Conservation (phyloP, 2,797 vertebrate species). For the Intellagama lesueurii region DNA sequence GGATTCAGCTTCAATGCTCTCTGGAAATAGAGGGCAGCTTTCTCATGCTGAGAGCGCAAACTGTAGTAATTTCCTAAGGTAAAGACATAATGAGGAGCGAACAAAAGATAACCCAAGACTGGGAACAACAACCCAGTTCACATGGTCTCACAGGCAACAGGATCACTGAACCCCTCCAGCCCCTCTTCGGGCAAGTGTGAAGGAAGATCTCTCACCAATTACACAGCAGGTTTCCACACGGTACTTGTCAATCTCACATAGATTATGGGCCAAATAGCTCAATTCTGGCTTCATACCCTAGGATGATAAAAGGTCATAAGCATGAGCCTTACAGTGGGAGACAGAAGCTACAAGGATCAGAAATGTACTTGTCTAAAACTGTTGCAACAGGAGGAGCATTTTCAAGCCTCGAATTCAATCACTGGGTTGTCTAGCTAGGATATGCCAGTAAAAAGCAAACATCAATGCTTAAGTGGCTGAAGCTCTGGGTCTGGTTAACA, state of each 20-base stretch:
- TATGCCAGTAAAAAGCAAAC: background rate
- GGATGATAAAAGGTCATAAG: conserved; percentile 49
- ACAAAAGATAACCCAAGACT: conserved; percentile 11
- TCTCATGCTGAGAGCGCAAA: conserved; percentile 97
- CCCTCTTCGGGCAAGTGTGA: background rate
- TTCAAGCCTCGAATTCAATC: conserved; percentile 2
- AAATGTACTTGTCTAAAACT: background rate
- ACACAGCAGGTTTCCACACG: conserved; percentile 98
- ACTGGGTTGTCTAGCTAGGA: background rate
- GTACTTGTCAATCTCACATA: conserved; percentile 99
- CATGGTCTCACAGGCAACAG: background rate
- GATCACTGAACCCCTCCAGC: background rate
- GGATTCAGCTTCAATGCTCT: conserved; percentile 97
- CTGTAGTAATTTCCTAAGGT: conserved; percentile 96
- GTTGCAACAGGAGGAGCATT: background rate
- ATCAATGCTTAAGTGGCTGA: background rate
- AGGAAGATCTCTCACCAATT: conserved; percentile 86
- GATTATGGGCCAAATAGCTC: conserved; percentile 96
- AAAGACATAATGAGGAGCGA: conserved; percentile 45
- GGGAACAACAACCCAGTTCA: background rate
- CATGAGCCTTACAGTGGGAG: background rate
- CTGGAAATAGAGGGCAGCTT: conserved; percentile 98
- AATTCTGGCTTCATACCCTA: conserved; percentile 98
- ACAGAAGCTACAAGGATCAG: background rate
- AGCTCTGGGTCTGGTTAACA: background rate